Percentiles rank a stretch among this genome's conserved stretches.
Conservation (phyloP, 2,797 vertebrate species). For the Leuciscus waleckii region DNA sequence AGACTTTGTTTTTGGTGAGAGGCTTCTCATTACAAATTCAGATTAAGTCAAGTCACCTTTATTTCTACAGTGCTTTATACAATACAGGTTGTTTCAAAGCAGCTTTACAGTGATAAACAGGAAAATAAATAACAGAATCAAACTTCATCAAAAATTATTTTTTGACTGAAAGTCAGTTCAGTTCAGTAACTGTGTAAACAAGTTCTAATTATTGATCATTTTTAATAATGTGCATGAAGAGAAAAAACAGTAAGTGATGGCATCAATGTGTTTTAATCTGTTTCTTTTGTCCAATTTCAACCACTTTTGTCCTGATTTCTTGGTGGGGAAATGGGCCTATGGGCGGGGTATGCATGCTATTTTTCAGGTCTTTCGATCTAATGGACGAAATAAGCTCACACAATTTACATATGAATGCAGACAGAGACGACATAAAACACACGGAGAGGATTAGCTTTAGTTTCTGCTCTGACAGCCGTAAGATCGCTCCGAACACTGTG, state of each 20-base stretch:
- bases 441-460: background rate
- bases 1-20: conserved; percentile 89
- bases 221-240: background rate
- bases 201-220: no score
- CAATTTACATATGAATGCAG: background rate
- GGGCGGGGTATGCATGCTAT: background rate
- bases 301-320: background rate
- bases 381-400: background rate
- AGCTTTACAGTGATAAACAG: background rate
- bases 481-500: background rate
- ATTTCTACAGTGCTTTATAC: background rate
- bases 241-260: background rate
- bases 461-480: background rate
- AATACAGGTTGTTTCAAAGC: background rate
- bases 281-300: background rate
- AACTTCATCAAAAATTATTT: background rate
- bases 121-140: background rate
- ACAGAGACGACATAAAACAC: background rate
- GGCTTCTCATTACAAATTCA: background rate
- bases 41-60: background rate
- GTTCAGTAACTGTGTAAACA: no score
- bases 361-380: background rate
- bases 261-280: background rate
- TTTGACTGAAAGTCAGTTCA: no score
- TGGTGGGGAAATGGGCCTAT: background rate